Conservation (phyloP, 2,113 vertebrate genomes). For the Thoracochromis brauschi region DNA sequence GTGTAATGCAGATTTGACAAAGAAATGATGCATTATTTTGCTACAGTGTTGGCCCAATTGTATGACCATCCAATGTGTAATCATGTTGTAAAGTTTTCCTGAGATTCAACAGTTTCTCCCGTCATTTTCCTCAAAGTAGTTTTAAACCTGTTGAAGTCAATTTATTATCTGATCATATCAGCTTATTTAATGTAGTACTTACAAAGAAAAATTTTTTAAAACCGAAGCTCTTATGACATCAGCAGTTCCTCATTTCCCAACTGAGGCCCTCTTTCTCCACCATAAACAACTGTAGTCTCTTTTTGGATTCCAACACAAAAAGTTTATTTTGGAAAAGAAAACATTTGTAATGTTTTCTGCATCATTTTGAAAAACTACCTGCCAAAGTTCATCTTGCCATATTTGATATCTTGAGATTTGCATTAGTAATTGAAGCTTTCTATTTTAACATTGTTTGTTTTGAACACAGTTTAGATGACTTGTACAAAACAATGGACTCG, state of each 20-base stretch:
- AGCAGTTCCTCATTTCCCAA: not conserved
- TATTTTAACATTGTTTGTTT: not conserved
- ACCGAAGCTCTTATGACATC: not conserved
- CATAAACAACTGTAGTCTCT: not conserved
- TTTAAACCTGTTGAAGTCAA: not conserved
- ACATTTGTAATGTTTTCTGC: not conserved
- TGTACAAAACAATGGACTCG: not conserved
- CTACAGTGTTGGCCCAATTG: not conserved
- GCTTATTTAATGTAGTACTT: not conserved
- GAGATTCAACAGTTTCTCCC: not conserved
- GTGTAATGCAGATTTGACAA: not conserved
- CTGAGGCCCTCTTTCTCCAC: not conserved
- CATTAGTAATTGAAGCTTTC: not conserved
- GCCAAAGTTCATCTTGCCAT: not conserved
- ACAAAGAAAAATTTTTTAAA: not conserved
- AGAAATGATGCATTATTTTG: not conserved
- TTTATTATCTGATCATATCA: not conserved
- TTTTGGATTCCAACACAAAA: not conserved
- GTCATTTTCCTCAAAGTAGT: not conserved
- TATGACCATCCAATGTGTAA: not conserved
- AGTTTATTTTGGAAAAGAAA: not conserved
- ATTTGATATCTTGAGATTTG: not conserved
- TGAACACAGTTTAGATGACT: not conserved
- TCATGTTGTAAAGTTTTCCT: not conserved
- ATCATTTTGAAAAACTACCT: not conserved